Conservation (phyloP, 1,140 invertebrate species). For the Centruroides sculpturatus region DNA sequence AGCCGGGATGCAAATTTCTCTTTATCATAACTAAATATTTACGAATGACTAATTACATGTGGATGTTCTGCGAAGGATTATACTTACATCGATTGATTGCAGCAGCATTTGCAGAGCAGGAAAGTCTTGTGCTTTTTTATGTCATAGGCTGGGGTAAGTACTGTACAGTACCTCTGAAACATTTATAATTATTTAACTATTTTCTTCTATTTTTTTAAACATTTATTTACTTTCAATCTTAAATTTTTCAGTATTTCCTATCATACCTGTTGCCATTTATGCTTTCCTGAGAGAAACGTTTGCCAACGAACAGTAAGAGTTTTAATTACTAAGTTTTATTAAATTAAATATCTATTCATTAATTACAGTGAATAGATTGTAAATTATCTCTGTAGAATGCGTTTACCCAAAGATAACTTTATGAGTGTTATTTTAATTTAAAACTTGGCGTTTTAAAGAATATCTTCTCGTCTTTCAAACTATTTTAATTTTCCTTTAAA, state of each 20-base stretch:
- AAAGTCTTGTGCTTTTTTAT: slow-evolving; percentile 32
- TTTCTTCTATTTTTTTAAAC: too few species aligned
- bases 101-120: slow-evolving; percentile 36
- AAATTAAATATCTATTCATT: background rate
- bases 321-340: background rate
- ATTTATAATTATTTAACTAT: too few species aligned
- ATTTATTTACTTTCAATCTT: background rate
- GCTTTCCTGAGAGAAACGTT: slow-evolving; percentile 10
- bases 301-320: slow-evolving; percentile 11
- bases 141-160: slow-evolving; percentile 36
- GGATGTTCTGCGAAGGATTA: slow-evolving; percentile 43
- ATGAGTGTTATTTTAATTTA: too few species aligned
- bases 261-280: slow-evolving; percentile 10
- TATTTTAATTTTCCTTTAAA: too few species aligned
- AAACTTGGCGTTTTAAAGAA: too few species aligned
- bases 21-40: slow-evolving; percentile 25
- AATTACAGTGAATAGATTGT: background rate
- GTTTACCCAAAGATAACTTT: too few species aligned
- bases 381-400: background rate
- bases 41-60: slow-evolving; percentile 40
- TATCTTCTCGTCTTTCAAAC: too few species aligned
- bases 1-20: slow-evolving; percentile 10
- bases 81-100: slow-evolving; percentile 38
- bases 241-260: slow-evolving; percentile 7
- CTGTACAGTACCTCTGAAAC: background rate